A percentile compares a stretch with the other conserved stretches of the same genome.
These are phyloP conservation scores for Vidua macroura DNA, from an alignment of 2,113 vertebrate species.

Conservation along the genomic window DNA sequence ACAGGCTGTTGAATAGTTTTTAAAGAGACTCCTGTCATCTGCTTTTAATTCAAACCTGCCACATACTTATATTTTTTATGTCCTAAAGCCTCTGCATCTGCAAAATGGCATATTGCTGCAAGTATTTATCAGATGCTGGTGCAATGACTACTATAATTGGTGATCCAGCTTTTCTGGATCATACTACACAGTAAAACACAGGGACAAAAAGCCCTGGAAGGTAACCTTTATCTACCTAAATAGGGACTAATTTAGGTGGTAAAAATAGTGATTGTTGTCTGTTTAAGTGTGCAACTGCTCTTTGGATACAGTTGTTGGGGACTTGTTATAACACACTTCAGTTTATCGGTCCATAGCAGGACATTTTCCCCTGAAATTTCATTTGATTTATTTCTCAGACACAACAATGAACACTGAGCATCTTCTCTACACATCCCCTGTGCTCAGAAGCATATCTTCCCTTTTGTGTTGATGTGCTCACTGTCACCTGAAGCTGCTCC, in stretches of 20 bases:
- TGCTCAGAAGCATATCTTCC: neutral
- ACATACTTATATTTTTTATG: neutral
- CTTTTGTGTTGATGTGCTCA: rapidly evolving
- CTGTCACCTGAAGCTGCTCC: neutral
- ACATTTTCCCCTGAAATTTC: neutral
- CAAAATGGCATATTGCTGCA: neutral
- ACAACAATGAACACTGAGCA: neutral
- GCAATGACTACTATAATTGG: neutral
- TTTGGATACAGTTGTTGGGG: neutral
- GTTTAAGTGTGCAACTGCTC: neutral
- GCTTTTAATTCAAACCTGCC: neutral
- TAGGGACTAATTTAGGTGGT: neutral
- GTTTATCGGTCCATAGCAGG: neutral
- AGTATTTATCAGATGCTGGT: neutral
- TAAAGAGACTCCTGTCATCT: neutral
- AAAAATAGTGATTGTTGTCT: neutral
- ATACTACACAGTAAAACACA: neutral
- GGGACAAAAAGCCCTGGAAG: neutral
- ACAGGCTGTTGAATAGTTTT: neutral
- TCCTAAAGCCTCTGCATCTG: neutral
- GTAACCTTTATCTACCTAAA: neutral
- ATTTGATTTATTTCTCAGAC: neutral
- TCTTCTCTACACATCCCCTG: neutral
- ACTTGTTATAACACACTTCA: neutral
- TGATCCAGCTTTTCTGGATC: neutral